Base-by-base conservation (phyloP, 2,113 vertebrate species). In the Scomber colias region DNA sequence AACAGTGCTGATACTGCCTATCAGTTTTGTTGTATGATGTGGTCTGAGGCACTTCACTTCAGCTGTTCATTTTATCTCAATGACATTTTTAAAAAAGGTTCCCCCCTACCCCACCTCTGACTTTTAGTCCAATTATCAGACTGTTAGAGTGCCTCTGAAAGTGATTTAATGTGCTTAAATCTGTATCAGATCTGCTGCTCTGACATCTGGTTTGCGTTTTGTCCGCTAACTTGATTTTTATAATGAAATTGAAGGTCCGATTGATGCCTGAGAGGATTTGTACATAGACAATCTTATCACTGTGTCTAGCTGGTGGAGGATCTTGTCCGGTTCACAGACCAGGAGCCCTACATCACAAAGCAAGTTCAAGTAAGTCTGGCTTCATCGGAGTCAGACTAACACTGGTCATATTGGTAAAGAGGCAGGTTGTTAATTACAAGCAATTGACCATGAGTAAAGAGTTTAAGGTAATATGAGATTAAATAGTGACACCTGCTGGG, bases 201-300 rank as follows among this genome's bases (percentile, higher is more conserved):
- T 3, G 2, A 78, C 85, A 78, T 87, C 65, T 76, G 82, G 16
- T 71, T 59, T 12, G 17, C 0, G 40, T 76, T 79, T 49, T 2
- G 16, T 24, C 51, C 0, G 35, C 30, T 19, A 79, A 78, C 16
- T 63, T 3, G 0, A 40, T 70, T 68, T 49, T 31, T 27, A 27
- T 61, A 74, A 66, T 27, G 14, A 69, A 54, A 67, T 11, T 13
- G 24, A 24, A 19, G 70, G 57, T 3, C 11, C 0, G 13, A 44
- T 31, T 40, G 77, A 40, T 16, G 65, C 50, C 40, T 17, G 35
- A 3, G 3, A 30, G 60, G 73, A 49, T 31, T 21, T 11, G 45
- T 30, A 21, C 51, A 63, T 3, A 55, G 67, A 27, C 0, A 45
- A 84, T 77, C 17, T 59, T 70, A 66, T 79, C 55, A 3, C 5